Evolutionary conservation across 2,113 vertebrate species (phyloP), one percentile per base, ranked within the genome.

Genomic region (Larimichthys polyactis): DNA sequence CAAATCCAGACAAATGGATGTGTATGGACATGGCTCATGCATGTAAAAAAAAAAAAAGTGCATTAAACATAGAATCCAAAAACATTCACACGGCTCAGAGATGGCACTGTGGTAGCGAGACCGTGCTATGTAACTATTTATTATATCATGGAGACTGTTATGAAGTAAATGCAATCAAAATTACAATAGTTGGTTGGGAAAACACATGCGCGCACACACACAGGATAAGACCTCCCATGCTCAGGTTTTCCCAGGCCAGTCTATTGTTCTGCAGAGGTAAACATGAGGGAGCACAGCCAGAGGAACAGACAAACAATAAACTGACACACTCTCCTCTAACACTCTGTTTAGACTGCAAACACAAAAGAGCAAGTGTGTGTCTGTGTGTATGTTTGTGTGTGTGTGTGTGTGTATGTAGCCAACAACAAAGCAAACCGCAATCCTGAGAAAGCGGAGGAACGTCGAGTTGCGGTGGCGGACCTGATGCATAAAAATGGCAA

Each of bases 291-390:
- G 81, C 75, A 70, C 60, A 43, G 71, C 78, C 22, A 84, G 70
- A 76, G 73, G 79, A 90, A 90, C 60, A 75, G 78, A 66, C 83
- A 90, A 90, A 92, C 90, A 89, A 88, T 86, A 89, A 86, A 86
- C 86, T 71, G 75, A 91, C 91, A 82, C 85, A 86, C 87, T 87
- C 84, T 81, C 79, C 83, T 4, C 57, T 82, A 76, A 82, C 79
- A 71, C 85, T 87, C 43, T 93, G 81, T 94, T 92, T 92, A 81
- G 81, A 91, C 85, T 91, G 89, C 76, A 90, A 93, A 91, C 89
- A 89, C 71, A 85, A 86, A 82, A 22, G 81, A 84, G 44, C 32
- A 59, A 76, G 65, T 71, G 76, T 82, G 65, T 79, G 27, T 74
- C 4, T 84, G 60, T 84, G 69, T 77, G n/a, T 76, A 44, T 36